Conservation (phyloP, 2,797 vertebrate species). For the Tragelaphus oryx region DNA sequence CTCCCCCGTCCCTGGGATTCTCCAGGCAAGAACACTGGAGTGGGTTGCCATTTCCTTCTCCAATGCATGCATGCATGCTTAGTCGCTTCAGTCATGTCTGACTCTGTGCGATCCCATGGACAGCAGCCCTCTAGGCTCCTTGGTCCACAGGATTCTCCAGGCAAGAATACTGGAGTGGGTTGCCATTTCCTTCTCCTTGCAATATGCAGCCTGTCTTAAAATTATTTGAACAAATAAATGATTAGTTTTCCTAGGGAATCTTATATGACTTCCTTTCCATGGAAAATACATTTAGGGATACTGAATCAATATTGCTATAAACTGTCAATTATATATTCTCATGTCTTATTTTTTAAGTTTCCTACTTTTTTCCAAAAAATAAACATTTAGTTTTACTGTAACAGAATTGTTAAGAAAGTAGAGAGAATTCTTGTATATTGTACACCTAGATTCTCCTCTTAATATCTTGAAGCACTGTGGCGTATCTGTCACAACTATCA, state of each 20-base stretch:
- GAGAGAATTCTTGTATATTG: not conserved
- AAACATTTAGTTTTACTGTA: not conserved
- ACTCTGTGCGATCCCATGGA: not conserved
- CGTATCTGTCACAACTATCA: not conserved
- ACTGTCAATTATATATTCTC: not conserved
- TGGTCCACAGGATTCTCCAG: no score
- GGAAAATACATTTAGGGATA: slow-evolving; percentile 7
- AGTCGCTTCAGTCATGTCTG: not conserved
- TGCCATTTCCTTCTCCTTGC: not conserved
- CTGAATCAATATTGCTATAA: not conserved
- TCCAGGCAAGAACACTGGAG: not conserved
- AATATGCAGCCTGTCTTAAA: not conserved
- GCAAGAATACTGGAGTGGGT: not conserved
- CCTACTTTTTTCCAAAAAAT: not conserved
- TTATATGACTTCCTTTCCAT: not conserved
- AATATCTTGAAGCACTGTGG: not conserved
- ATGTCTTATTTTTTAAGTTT: not conserved
- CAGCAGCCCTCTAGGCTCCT: no score
- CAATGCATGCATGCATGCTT: not conserved
- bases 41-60: not conserved
- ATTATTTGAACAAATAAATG: slow-evolving; percentile 37
- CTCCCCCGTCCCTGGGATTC: fast-evolving
- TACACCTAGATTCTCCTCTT: not conserved
- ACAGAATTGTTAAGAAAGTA: not conserved
- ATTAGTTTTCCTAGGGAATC: not conserved